phyloP scores from a whole-genome alignment of 1,140 invertebrate species.

The Drosophila parvula region DNA sequence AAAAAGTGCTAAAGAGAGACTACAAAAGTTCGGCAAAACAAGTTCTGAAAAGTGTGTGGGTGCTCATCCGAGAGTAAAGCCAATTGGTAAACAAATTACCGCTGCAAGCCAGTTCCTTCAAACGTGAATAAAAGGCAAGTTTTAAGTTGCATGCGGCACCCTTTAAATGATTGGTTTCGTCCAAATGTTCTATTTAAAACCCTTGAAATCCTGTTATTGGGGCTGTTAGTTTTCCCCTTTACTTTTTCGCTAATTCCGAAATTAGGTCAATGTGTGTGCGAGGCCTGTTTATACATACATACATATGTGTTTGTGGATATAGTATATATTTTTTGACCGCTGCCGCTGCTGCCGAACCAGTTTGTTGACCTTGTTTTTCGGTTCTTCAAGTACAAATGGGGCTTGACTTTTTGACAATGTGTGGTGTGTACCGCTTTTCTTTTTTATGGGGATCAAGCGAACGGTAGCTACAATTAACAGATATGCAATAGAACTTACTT shows the following conservation, averaged over 20 bases:
- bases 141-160: conserved; percentile 19
- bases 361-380: conserved; percentile 78
- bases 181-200: background rate
- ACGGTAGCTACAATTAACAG: conserved; percentile 30
- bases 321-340: conserved; percentile 43
- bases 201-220: conserved; percentile 5
- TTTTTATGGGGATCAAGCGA: conserved; percentile 39
- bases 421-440: conserved; percentile 56
- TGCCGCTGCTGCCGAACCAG: conserved; percentile 64
- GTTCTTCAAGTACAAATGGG: conserved; percentile 70
- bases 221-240: conserved; percentile 32
- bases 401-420: conserved; percentile 74
- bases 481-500: conserved; percentile 38
- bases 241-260: conserved; percentile 61
- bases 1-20: background rate
- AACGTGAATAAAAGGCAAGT: conserved; percentile 66
- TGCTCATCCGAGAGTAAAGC: background rate
- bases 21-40: background rate
- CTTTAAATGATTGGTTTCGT: conserved; percentile 6
- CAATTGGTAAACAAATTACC: conserved; percentile 31
- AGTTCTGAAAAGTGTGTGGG: conserved; percentile 21
- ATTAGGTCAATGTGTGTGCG: conserved; percentile 74
- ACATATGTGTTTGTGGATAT: conserved; percentile 3
- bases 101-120: conserved; percentile 6
- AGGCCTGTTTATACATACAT: conserved; percentile 38